Evolutionary conservation across 2,888 invertebrate species (phyloP).

Genomic region (Lithophane socia): DNA sequence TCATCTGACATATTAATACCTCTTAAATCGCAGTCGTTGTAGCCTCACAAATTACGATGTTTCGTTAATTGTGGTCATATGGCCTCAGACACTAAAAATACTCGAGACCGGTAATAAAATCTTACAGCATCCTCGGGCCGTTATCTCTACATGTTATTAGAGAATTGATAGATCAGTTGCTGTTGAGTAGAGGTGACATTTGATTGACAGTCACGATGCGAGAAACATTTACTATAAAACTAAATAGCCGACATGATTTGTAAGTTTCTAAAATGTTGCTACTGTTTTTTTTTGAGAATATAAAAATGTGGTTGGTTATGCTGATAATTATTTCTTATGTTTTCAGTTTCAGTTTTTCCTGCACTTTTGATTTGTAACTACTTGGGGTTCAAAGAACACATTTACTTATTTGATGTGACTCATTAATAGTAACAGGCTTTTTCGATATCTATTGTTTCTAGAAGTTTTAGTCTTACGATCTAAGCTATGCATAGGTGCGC

Average conservation of each 20-base stretch:
- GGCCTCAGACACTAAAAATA: constrained; percentile 57
- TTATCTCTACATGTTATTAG: constrained; percentile 74
- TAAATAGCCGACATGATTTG: constrained; percentile 41
- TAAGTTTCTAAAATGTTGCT: constrained; percentile 48
- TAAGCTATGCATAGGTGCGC: too few species aligned
- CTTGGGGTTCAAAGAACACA: neutral
- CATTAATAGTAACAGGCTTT: too few species aligned
- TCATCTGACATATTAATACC: constrained; percentile 56
- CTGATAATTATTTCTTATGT: constrained; percentile 20
- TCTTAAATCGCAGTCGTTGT: constrained; percentile 50
- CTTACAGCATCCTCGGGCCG: constrained; percentile 66
- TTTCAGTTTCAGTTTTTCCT: neutral
- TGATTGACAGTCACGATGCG: constrained; percentile 61
- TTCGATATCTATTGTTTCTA: neutral
- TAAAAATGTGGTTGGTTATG: constrained; percentile 7
- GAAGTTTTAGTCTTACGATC: too few species aligned
- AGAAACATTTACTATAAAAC: constrained; percentile 20
- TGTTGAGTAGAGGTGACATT: constrained; percentile 62
- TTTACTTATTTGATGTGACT: neutral
- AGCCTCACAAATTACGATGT: constrained; percentile 61
- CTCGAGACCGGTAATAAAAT: constrained; percentile 73
- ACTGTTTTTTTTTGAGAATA: constrained; percentile 55
- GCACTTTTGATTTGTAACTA: neutral
- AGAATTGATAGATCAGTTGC: constrained; percentile 62
- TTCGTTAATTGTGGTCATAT: constrained; percentile 58